Evolutionary conservation across 2,113 vertebrate genomes (phyloP).

Genomic region (Dasyurus viverrinus): DNA sequence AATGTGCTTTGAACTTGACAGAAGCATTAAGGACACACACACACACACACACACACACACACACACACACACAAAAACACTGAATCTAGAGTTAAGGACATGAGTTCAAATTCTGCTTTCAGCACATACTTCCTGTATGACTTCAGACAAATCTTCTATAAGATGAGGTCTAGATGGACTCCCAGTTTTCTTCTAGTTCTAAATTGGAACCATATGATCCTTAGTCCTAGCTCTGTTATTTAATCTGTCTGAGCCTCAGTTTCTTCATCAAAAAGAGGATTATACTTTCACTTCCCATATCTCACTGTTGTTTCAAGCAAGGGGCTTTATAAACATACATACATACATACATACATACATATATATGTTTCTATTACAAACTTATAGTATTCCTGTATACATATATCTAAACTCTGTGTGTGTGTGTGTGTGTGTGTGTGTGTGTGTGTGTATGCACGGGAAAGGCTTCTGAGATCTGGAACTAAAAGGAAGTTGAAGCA

Average conservation of each 20-base stretch:
- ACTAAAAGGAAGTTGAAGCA: not conserved
- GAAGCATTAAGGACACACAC: not conserved
- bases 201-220: not conserved
- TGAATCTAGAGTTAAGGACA: not conserved
- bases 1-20: not conserved
- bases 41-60: too few relatives aligned
- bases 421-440: not conserved
- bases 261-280: not conserved
- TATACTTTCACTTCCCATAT: not conserved
- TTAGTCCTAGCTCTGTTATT: not conserved
- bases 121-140: not conserved
- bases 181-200: not conserved
- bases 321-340: not conserved
- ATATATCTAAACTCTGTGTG: not conserved
- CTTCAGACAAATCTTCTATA: not conserved
- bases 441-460: not conserved
- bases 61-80: not conserved
- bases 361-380: not conserved
- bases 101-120: not conserved
- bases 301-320: not conserved
- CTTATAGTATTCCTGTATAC: not conserved
- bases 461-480: not conserved
- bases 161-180: not conserved
- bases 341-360: not conserved
- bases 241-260: not conserved